phyloP scores from a whole-genome alignment of 2,797 vertebrate genomes.

The Tiaroga cobitis region DNA sequence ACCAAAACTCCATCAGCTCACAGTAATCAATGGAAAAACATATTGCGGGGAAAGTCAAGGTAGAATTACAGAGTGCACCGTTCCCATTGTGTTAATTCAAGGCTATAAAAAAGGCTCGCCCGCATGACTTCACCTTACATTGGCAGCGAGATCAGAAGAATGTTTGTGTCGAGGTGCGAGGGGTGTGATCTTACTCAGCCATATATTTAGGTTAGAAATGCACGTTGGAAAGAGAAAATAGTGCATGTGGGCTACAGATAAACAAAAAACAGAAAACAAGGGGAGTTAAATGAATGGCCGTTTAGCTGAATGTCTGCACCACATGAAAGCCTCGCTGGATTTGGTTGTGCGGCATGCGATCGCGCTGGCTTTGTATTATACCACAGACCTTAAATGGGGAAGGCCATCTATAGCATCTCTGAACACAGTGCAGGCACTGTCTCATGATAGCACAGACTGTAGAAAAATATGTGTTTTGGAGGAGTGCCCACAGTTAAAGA shows the following conservation, averaged over 20 bases:
- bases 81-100: conserved; percentile 24
- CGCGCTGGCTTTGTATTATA: conserved; percentile 23
- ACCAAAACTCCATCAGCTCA: background rate
- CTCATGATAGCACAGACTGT: conserved; percentile 64
- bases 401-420: conserved; percentile 61
- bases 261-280: conserved; percentile 41
- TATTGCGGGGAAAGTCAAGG: conserved; percentile 7
- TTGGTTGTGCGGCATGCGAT: conserved; percentile 4
- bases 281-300: background rate
- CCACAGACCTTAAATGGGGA: conserved; percentile 57
- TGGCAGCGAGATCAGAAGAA: conserved; percentile 30
- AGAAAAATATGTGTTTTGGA: conserved; percentile 72
- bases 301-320: conserved; percentile 27
- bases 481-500: conserved; percentile 62
- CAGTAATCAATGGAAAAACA: conserved; percentile 32
- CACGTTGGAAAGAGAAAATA: conserved; percentile 28
- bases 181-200: conserved; percentile 22
- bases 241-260: conserved; percentile 28
- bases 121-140: conserved; percentile 22
- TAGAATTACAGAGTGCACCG: conserved; percentile 11
- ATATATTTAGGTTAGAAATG: conserved; percentile 22
- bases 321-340: conserved; percentile 39
- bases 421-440: conserved; percentile 68
- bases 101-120: conserved; percentile 20
- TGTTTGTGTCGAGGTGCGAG: conserved; percentile 29